Base-by-base conservation (phyloP, 1,140 invertebrate genomes). In the Drosophila truncata region DNA sequence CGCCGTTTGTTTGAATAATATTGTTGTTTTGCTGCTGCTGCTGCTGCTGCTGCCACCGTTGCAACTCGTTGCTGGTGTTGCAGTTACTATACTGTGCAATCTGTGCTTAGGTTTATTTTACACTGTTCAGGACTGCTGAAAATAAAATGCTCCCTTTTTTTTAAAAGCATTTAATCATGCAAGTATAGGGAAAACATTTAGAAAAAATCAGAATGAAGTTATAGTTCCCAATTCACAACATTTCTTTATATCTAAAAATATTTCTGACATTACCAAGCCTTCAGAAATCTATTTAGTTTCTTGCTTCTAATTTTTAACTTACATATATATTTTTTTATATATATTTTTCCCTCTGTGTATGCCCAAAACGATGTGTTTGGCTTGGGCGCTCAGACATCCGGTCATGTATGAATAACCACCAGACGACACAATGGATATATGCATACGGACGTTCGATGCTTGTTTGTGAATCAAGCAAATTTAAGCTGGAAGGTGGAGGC, bases 21-120 rank as follows among this genome's bases (percentile, higher is more conserved):
- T 61, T 63, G 63, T 86, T 81, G 8, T 25, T 33, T 55, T 55
- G 33, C 20, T 54, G 18, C 49, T 33, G 29, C 50, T 54, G 18
- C 49, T 33, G 29, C 50, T 52, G 18, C 49, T 49, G 25, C 46
- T 55, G 33, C 52, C 52, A 55, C 33, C 52, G 33, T 54, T 54
- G 46, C 23, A 47, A 47, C 46, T 29, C 47, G 25, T 49, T 18
- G 64, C 52, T 67, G 67, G 49, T 74, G 18, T 64, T 72, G 41
- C 70, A 66, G 41, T 44, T 80, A 47, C 50, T 77, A 37, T 80
- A 47, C 35, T 77, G 49, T 29, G 84, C 83, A 87, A 88, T 87
- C 84, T 88, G 84, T 66, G 80, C 66, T 70, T 42, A 75, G 64
- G 72, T 87, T 87, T 90, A 83, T 78, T 84, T 88, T 74, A 50